Evolutionary conservation across 2,888 invertebrate genomes (phyloP), one percentile per base, ranked within the genome.

Genomic region (Plagodis dolabraria): DNA sequence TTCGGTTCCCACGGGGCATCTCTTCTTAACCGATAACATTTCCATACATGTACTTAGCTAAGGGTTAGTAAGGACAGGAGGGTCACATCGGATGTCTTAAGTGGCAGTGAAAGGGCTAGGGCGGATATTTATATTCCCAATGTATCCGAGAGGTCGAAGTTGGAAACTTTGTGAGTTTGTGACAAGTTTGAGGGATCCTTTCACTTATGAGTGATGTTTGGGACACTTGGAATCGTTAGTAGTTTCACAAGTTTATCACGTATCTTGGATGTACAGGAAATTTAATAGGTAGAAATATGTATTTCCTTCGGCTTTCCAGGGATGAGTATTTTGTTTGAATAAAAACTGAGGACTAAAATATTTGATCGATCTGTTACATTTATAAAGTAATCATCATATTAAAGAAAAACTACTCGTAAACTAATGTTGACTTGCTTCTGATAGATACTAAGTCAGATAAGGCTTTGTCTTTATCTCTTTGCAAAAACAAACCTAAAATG

Each of bases 91-190:
- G 88, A 89, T 85, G 76, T 86, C 86, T 88, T 87, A 86, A 89
- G 90, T 90, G 87, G 82, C 85, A 79, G 80, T 72, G 79, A 83
- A 88, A 86, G 86, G 87, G 85, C 84, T 82, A 65, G 74, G 74
- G 83, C 82, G 86, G 87, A 86, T 87, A 89, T 91, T 90, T 90
- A 89, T 88, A 89, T 86, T 87, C 85, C 80, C 80, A 82, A 87
- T 88, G 85, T 85, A 89, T 88, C 88, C 87, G 87, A 87, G 85
- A 82, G 53, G 78, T 56, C 64, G 56, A 71, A 77, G 69, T 81
- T 79, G 70, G 70, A 68, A 80, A 82, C 76, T 82, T 76, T 71
- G 64, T 64, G 72, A 76, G 77, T 84, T 76, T 71, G 64, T 63
- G 72, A 76, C 78, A 84, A 82, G 79, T 85, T 85, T 74, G 66